Percentiles rank a stretch among this genome's conserved stretches.
These are phyloP conservation scores for Hemiscyllium ocellatum DNA, from an alignment of 2,113 vertebrate genomes.

Conservation along the genomic window DNA sequence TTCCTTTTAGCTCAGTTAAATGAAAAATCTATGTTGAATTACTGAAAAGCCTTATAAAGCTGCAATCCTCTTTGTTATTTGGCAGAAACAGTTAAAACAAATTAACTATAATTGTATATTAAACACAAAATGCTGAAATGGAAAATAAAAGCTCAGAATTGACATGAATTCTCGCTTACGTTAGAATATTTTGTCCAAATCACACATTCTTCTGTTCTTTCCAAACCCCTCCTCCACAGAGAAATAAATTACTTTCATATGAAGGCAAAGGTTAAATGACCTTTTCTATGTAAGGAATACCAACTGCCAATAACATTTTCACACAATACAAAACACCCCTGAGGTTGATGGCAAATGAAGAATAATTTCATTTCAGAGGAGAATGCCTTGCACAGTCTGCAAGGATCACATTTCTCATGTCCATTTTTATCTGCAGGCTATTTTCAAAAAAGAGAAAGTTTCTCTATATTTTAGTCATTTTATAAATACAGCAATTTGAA, in stretches of 20 bases:
- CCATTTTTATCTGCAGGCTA: constrained; percentile 1
- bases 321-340: constrained; percentile 18
- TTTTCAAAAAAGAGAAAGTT: constrained; percentile 25
- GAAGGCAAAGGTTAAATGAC: background rate
- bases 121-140: background rate
- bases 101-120: background rate
- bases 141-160: constrained; percentile 4
- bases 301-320: constrained; percentile 31
- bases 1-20: background rate
- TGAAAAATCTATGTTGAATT: background rate
- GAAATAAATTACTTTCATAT: constrained; percentile 30
- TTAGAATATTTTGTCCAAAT: constrained; percentile 19
- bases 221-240: background rate
- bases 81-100: background rate
- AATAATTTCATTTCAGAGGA: constrained; percentile 32
- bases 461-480: background rate
- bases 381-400: background rate
- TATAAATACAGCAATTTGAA: constrained; percentile 15
- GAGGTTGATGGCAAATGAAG: background rate
- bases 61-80: too few species aligned
- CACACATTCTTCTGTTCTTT: background rate
- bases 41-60: background rate
- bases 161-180: too few species aligned
- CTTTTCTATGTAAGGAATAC: constrained; percentile 1
- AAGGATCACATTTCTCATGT: background rate